Percentiles rank a stretch among this genome's conserved stretches.
phyloP scores from a whole-genome alignment of 1,140 invertebrate genomes.

The Neodiprion virginianus region DNA sequence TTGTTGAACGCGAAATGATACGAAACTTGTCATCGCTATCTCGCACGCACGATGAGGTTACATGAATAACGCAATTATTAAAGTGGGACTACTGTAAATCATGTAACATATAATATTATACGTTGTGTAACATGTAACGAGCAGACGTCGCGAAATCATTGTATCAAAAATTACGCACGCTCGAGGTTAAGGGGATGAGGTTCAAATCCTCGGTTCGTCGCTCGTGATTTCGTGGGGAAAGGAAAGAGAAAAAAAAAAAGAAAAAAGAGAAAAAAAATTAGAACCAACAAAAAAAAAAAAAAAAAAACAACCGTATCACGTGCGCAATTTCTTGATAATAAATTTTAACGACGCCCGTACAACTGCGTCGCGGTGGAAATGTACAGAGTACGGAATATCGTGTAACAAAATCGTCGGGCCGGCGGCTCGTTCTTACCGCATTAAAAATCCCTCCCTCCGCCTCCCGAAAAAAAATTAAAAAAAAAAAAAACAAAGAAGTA shows the following conservation, averaged over 20 bases:
- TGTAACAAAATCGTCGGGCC: no score
- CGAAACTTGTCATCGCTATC: neutral
- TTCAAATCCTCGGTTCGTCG: neutral
- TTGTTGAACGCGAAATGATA: neutral
- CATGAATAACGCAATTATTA: neutral
- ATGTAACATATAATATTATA: no score
- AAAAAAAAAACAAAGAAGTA: neutral
- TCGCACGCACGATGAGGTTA: neutral
- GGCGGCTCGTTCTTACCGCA: no score
- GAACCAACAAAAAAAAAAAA: constrained; percentile 10
- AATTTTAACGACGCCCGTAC: no score
- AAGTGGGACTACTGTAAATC: neutral
- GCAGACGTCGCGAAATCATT: no score
- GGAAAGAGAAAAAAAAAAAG: constrained; percentile 22
- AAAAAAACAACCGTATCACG: neutral
- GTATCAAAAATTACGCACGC: no score
- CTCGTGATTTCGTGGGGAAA: constrained; percentile 9
- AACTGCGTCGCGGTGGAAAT: no score
- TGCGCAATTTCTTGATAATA: constrained; percentile 27
- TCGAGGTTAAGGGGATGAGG: no score
- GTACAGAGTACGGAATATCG: no score
- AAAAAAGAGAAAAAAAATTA: constrained; percentile 17
- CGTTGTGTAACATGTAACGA: no score
- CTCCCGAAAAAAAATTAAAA: neutral
- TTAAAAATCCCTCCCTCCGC: neutral